phyloP scores from a whole-genome alignment of 2,797 vertebrate genomes.

The Myripristis jacobus region DNA sequence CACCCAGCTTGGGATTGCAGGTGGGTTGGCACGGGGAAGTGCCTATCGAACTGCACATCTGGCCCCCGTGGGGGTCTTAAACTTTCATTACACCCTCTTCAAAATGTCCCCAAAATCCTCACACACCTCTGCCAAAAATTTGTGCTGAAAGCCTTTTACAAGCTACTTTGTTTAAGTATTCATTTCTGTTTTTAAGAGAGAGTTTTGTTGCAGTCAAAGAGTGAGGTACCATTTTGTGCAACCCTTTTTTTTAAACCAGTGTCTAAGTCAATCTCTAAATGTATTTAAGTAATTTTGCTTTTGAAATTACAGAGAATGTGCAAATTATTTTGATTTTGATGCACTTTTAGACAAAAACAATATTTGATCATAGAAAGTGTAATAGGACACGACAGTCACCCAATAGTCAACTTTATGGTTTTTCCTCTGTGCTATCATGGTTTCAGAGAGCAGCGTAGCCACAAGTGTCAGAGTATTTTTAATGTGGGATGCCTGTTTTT shows the following conservation, averaged over 20 bases:
- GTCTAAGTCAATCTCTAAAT: background rate
- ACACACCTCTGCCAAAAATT: constrained; percentile 44
- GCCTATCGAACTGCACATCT: constrained; percentile 79
- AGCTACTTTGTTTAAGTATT: constrained; percentile 10
- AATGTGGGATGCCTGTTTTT: constrained; percentile 24
- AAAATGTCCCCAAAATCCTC: constrained; percentile 70
- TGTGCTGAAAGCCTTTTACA: constrained; percentile 33
- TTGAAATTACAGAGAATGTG: background rate
- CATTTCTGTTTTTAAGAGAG: background rate
- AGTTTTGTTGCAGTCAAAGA: background rate
- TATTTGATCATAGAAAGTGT: constrained; percentile 5
- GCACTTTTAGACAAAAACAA: background rate
- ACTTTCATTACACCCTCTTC: constrained; percentile 75
- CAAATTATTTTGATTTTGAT: background rate
- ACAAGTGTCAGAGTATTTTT: background rate
- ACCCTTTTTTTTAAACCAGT: too few species aligned
- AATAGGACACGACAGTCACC: background rate
- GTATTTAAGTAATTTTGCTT: background rate
- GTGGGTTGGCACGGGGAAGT: constrained; percentile 77
- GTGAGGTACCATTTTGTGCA: background rate
- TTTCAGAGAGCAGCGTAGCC: background rate
- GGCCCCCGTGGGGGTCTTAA: constrained; percentile 69
- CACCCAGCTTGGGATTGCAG: constrained; percentile 71
- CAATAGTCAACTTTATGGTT: constrained; percentile 8
- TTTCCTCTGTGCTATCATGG: background rate